These are phyloP conservation scores for Phorcus lineatus DNA, from an alignment of 2,888 invertebrate species.

Conservation along the genomic window DNA sequence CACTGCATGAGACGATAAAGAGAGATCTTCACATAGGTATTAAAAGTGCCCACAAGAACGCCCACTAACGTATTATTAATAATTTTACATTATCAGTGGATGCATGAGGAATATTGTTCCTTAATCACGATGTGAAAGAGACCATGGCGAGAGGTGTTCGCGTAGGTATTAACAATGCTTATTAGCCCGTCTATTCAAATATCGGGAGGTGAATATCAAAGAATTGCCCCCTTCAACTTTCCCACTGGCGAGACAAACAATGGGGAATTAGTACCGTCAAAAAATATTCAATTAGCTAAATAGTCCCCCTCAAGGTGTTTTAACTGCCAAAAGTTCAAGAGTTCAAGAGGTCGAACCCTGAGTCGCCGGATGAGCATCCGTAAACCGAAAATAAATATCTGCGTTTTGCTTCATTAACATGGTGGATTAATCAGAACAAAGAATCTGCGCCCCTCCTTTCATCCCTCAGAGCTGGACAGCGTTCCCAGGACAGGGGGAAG, in stretches of 20 bases:
- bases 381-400: slow-evolving; percentile 1
- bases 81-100: no score
- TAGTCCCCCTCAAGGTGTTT: neutral
- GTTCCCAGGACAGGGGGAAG: neutral
- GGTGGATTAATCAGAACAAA: neutral
- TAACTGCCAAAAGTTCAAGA: neutral
- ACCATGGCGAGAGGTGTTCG: no score
- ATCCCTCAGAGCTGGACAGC: neutral
- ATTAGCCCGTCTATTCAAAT: no score
- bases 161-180: no score
- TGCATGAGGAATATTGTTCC: no score
- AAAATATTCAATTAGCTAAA: slow-evolving; percentile 13
- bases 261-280: neutral
- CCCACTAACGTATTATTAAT: no score
- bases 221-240: neutral
- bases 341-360: neutral
- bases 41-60: no score
- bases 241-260: neutral
- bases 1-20: no score
- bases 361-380: neutral
- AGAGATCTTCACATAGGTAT: no score
- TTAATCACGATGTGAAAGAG: no score
- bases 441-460: neutral
- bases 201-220: no score
- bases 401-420: neutral